phyloP scores from a whole-genome alignment of 2,113 vertebrate genomes.

The Austrofundulus limnaeus region DNA sequence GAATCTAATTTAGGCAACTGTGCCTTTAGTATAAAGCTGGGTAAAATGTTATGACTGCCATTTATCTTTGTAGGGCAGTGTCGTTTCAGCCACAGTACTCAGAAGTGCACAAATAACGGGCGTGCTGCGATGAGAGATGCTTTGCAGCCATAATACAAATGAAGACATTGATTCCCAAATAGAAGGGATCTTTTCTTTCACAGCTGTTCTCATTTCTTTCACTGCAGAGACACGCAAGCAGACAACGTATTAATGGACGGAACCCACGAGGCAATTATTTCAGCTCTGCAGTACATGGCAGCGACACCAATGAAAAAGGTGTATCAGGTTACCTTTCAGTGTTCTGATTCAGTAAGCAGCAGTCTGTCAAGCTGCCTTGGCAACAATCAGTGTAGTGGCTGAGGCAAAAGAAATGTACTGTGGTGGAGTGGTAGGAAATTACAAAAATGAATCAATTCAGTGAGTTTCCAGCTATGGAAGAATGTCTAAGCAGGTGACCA shows the following conservation, averaged over 20 bases:
- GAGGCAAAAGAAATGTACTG: slow-evolving; percentile 61
- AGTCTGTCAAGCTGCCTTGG: slow-evolving; percentile 59
- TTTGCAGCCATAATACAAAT: slow-evolving; percentile 41
- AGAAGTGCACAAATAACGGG: slow-evolving; percentile 20
- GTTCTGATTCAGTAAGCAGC: slow-evolving; percentile 59
- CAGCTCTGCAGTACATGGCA: slow-evolving; percentile 53
- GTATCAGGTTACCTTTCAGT: slow-evolving; percentile 46
- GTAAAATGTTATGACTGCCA: slow-evolving; percentile 8
- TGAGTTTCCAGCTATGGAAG: slow-evolving; percentile 49
- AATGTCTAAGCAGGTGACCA: slow-evolving; percentile 55
- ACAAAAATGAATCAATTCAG: slow-evolving; percentile 69
- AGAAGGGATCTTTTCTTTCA: slow-evolving; percentile 18
- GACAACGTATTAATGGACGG: slow-evolving; percentile 59
- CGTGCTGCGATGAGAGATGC: slow-evolving; percentile 15
- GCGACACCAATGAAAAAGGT: slow-evolving; percentile 47
- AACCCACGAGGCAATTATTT: slow-evolving; percentile 61
- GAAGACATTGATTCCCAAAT: slow-evolving; percentile 54
- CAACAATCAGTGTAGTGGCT: slow-evolving; percentile 56
- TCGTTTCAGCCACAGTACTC: not conserved
- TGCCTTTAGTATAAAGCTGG: slow-evolving; percentile 8
- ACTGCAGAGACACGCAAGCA: slow-evolving; percentile 34
- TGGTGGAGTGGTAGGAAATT: slow-evolving; percentile 61
- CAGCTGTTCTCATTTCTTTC: slow-evolving; percentile 25
- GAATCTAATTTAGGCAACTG: slow-evolving; percentile 8
- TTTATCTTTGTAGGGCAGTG: slow-evolving; percentile 18